phyloP scores from a whole-genome alignment of 2,797 vertebrate genomes.

The Gambusia yucatana region DNA sequence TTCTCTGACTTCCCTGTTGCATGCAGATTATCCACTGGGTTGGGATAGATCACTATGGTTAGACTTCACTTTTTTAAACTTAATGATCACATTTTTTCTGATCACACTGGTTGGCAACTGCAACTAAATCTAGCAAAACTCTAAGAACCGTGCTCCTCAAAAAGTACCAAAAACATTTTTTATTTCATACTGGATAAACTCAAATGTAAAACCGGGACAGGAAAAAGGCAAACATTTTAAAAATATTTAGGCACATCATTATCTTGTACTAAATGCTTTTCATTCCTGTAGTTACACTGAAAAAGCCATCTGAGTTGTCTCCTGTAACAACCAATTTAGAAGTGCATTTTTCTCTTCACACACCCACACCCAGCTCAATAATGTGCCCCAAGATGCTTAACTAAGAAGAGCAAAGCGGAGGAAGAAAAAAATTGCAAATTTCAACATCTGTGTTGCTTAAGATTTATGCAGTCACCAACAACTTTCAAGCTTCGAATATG shows the following conservation, averaged over 20 bases:
- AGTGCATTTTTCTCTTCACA: conserved; percentile 20
- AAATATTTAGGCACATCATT: background rate
- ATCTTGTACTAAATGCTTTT: conserved; percentile 31
- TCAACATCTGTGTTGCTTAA: conserved; percentile 40
- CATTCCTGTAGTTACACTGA: conserved; percentile 18
- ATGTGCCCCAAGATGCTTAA: conserved; percentile 36
- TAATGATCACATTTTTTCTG: background rate
- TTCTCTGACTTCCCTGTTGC: background rate
- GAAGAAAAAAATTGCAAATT: conserved; percentile 29
- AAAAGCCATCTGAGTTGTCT: conserved; percentile 28
- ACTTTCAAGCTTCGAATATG: conserved; percentile 1
- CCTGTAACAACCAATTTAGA: conserved; percentile 55
- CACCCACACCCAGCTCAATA: conserved; percentile 29
- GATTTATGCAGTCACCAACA: conserved; percentile 22
- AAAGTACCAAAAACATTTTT: background rate
- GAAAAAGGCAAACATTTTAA: background rate
- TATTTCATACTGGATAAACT: background rate
- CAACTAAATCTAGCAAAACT: background rate
- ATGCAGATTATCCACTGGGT: background rate
- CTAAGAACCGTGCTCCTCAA: background rate
- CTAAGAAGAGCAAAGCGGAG: background rate
- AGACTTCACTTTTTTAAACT: background rate
- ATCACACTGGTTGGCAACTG: background rate
- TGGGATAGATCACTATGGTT: background rate
- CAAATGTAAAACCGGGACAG: background rate